A percentile compares a stretch with the other conserved stretches of the same genome.
Evolutionary conservation across 2,888 invertebrate genomes (phyloP).

Genomic region (Elysia crispata): DNA sequence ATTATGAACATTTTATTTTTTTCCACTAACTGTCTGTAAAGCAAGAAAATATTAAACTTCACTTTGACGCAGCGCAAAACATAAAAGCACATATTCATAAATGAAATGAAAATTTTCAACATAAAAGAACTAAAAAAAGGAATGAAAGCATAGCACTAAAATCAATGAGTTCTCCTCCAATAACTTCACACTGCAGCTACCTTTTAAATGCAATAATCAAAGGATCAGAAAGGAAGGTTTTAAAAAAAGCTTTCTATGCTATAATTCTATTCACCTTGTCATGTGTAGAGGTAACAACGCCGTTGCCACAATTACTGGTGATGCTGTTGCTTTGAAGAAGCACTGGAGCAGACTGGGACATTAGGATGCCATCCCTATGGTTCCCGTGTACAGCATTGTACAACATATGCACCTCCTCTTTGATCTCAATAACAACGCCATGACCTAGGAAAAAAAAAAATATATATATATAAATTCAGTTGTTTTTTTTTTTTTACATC

Average conservation of each 20-base stretch:
- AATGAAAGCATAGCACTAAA: too few relatives aligned
- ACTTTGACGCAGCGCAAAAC: too few relatives aligned
- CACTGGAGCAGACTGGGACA: conserved; percentile 63
- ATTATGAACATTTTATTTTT: too few relatives aligned
- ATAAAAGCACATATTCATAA: too few relatives aligned
- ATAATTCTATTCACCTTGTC: conserved; percentile 45
- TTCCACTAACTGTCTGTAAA: too few relatives aligned
- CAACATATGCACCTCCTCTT: conserved; percentile 61
- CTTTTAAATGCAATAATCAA: neutral
- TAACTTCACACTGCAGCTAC: neutral
- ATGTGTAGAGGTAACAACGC: conserved; percentile 56
- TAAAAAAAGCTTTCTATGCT: neutral
- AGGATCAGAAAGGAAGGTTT: conserved; percentile 5
- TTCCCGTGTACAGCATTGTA: conserved; percentile 70
- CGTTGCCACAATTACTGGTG: conserved; percentile 66
- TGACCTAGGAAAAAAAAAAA: conserved; percentile 53
- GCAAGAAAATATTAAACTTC: too few relatives aligned
- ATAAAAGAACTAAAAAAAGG: too few relatives aligned
- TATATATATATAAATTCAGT: neutral
- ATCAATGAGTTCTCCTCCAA: too few relatives aligned
- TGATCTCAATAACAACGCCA: conserved; percentile 65
- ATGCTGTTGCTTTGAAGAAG: conserved; percentile 64
- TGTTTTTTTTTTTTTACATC: too few relatives aligned
- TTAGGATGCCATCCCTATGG: conserved; percentile 62
- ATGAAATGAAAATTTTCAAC: too few relatives aligned